A percentile compares a stretch with the other conserved stretches of the same genome.
Evolutionary conservation across 2,888 invertebrate genomes (phyloP).

Genomic region (Scaptomyza reducta): DNA sequence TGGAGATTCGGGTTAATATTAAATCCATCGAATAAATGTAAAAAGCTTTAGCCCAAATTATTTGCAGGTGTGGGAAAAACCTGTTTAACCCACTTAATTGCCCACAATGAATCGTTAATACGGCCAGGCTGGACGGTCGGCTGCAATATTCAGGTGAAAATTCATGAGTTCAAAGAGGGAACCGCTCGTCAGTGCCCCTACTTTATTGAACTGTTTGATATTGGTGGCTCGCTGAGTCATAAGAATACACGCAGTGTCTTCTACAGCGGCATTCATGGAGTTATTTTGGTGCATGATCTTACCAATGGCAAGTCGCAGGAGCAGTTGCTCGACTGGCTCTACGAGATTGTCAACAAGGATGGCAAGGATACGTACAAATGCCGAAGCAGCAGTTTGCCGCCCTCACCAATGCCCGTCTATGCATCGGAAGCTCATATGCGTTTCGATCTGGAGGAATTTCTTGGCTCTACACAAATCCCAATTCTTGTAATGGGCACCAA

Average conservation of each 20-base stretch:
- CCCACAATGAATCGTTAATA: slow-evolving; percentile 92
- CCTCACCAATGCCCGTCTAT: slow-evolving; percentile 40
- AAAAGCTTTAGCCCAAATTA: slow-evolving; percentile 49
- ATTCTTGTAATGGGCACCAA: slow-evolving; percentile 98
- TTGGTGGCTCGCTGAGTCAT: slow-evolving; percentile 97
- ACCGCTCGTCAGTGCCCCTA: slow-evolving; percentile 95
- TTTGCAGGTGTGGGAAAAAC: slow-evolving; percentile 97
- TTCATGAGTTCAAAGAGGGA: slow-evolving; percentile 97
- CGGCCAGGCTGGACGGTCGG: slow-evolving; percentile 98
- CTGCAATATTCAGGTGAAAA: slow-evolving; percentile 96
- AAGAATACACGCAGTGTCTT: slow-evolving; percentile 96
- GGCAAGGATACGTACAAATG: slow-evolving; percentile 84
- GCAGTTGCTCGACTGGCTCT: slow-evolving; percentile 96
- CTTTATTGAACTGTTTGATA: slow-evolving; percentile 98
- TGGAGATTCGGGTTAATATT: slow-evolving; percentile 92
- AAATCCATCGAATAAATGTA: neutral
- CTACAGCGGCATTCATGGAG: slow-evolving; percentile 97
- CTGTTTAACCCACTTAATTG: slow-evolving; percentile 95
- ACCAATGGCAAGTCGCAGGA: slow-evolving; percentile 98
- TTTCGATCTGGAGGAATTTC: slow-evolving; percentile 93
- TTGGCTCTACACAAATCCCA: slow-evolving; percentile 95
- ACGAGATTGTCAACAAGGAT: slow-evolving; percentile 93
- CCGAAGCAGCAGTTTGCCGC: slow-evolving; percentile 38
- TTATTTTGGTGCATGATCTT: slow-evolving; percentile 98
- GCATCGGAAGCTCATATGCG: slow-evolving; percentile 35